Percentiles rank a stretch among this genome's conserved stretches.
Evolutionary conservation across 2,797 vertebrate genomes (phyloP).

Genomic region (Threskiornis aethiopicus): DNA sequence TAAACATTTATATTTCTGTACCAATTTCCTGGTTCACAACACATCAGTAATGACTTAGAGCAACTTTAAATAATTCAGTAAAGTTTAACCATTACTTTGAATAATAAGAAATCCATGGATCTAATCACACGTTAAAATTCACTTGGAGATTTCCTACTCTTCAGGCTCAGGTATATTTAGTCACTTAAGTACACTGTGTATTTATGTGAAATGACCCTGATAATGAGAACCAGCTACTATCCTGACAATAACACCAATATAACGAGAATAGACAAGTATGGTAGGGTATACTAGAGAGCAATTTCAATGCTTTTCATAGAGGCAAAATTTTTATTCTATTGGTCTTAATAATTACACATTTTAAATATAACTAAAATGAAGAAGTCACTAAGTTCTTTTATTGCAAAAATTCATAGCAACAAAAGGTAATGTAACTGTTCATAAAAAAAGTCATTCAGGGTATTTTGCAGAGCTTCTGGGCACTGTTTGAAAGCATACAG

Average conservation of each 20-base stretch:
- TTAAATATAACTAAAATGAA: neutral
- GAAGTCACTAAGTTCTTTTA: neutral
- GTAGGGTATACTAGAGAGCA: neutral
- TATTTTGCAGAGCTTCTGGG: neutral
- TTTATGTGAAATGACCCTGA: neutral
- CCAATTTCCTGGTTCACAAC: neutral
- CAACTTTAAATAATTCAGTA: neutral
- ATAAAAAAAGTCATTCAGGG: neutral
- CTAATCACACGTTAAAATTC: neutral
- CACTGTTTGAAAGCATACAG: neutral
- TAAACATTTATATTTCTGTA: neutral
- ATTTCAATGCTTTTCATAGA: neutral
- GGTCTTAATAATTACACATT: neutral
- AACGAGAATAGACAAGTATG: neutral
- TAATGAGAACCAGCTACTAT: neutral
- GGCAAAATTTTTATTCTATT: neutral
- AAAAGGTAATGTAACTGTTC: neutral
- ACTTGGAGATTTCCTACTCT: neutral
- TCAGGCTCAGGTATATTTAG: neutral
- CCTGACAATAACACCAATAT: neutral
- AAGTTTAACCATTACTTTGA: neutral
- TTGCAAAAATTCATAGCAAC: neutral
- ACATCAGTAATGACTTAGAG: neutral
- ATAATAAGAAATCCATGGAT: neutral
- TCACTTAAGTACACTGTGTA: neutral